These are phyloP conservation scores for Cisticola juncidis DNA, from an alignment of 2,113 vertebrate genomes.

Conservation along the genomic window DNA sequence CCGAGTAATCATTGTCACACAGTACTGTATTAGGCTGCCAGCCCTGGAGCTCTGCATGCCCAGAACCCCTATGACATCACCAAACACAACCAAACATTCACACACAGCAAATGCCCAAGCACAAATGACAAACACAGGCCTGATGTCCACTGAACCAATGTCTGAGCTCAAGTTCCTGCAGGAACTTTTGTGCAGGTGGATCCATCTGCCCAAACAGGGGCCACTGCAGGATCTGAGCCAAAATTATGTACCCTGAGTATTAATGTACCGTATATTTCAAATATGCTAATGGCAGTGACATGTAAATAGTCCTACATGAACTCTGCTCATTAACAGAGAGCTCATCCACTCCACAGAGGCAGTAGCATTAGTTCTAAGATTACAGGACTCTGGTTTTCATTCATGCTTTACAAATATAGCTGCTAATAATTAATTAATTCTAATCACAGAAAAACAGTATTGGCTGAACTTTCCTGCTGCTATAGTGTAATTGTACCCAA, in stretches of 20 bases:
- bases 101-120: not conserved
- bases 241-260: not conserved
- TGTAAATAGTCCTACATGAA: not conserved
- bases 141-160: not conserved
- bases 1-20: not conserved
- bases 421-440: constrained; percentile 14
- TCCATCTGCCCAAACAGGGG: not conserved
- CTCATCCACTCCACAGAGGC: not conserved
- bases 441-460: constrained; percentile 17
- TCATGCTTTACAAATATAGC: not conserved
- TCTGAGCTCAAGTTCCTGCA: not conserved
- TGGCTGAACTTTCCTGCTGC: constrained; percentile 42
- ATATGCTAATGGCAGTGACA: not conserved
- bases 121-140: not conserved
- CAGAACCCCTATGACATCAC: not conserved
- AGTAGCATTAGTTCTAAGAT: not conserved
- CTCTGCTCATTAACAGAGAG: not conserved
- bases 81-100: not conserved
- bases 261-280: not conserved
- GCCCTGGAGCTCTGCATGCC: not conserved
- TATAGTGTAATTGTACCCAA: constrained; percentile 42
- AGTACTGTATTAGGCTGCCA: not conserved
- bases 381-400: not conserved
- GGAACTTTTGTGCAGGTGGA: not conserved
- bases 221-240: not conserved